Evolutionary conservation across 2,797 vertebrate species (phyloP).

Genomic region (Enteromius trimaculatus): DNA sequence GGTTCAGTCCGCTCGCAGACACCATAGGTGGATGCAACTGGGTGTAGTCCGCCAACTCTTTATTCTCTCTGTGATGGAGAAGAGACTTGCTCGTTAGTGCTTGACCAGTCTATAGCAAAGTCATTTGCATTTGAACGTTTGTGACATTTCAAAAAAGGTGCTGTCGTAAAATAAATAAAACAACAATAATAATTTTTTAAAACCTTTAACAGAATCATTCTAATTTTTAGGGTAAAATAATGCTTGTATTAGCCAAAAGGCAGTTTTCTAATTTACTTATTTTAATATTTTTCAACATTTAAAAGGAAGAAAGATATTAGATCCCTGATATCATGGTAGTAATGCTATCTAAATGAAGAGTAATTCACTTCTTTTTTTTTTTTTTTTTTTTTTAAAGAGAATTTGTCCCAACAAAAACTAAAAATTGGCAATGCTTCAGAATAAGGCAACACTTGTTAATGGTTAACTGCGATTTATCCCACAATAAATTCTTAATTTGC

Average conservation of each 20-base stretch:
- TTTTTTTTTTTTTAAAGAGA: too few relatives aligned
- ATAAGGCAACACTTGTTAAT: too few relatives aligned
- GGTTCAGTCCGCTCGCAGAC: conserved; percentile 83
- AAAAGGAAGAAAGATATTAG: background rate
- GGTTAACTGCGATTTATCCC: too few relatives aligned
- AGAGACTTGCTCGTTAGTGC: background rate
- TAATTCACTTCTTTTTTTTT: too few relatives aligned
- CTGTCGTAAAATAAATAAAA: background rate
- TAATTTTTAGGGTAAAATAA: background rate
- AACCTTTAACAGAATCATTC: too few relatives aligned
- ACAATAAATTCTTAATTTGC: too few relatives aligned
- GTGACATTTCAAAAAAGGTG: background rate
- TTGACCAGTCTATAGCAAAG: background rate
- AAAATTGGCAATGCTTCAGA: too few relatives aligned
- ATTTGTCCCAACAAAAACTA: background rate
- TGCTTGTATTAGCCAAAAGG: background rate
- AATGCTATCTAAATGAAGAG: background rate
- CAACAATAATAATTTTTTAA: too few relatives aligned
- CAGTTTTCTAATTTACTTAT: background rate
- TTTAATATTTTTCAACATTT: background rate
- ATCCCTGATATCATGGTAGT: background rate
- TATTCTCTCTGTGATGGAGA: conserved; percentile 84
- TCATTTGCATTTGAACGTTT: background rate
- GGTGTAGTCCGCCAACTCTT: conserved; percentile 91
- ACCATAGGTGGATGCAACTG: conserved; percentile 86